Percentiles rank a stretch among this genome's conserved stretches.
Evolutionary conservation across 1,140 invertebrate species (phyloP).

Genomic region (Hyphantria cunea): DNA sequence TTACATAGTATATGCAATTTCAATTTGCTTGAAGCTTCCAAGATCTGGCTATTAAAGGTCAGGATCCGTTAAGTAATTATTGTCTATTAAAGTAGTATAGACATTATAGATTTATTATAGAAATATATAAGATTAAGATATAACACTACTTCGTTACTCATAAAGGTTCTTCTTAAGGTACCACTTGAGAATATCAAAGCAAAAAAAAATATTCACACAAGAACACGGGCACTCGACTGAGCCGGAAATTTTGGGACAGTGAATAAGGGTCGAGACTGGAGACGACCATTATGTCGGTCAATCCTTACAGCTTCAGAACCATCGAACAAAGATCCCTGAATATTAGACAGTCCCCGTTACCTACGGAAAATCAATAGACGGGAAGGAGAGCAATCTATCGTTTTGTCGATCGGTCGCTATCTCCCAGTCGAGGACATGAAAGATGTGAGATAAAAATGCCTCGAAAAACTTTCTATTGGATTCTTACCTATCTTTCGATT

Average conservation of each 20-base stretch:
- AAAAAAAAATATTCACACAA: too few relatives aligned
- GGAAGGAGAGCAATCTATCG: constrained; percentile 31
- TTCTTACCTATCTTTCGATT: constrained; percentile 25
- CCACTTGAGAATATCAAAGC: too few relatives aligned
- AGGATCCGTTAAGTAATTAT: too few relatives aligned
- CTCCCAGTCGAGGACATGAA: constrained; percentile 22
- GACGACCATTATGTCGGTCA: neutral
- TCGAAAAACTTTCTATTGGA: constrained; percentile 25
- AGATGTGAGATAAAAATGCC: constrained; percentile 12
- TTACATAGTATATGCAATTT: too few relatives aligned
- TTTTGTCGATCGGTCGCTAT: constrained; percentile 27
- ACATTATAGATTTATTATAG: too few relatives aligned
- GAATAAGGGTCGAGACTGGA: neutral
- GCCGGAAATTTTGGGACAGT: neutral
- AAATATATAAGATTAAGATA: too few relatives aligned
- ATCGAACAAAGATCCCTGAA: constrained; percentile 14
- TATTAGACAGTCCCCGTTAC: constrained; percentile 13
- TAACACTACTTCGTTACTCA: too few relatives aligned
- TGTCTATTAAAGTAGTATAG: too few relatives aligned
- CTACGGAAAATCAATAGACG: constrained; percentile 30
- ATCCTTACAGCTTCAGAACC: constrained; percentile 13
- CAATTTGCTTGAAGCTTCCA: too few relatives aligned
- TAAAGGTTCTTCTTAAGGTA: too few relatives aligned
- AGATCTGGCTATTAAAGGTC: too few relatives aligned
- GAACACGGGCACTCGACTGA: too few relatives aligned